Evolutionary conservation across 1,140 invertebrate genomes (phyloP), one percentile per base, ranked within the genome.

Genomic region (Lepidurus couesii): DNA sequence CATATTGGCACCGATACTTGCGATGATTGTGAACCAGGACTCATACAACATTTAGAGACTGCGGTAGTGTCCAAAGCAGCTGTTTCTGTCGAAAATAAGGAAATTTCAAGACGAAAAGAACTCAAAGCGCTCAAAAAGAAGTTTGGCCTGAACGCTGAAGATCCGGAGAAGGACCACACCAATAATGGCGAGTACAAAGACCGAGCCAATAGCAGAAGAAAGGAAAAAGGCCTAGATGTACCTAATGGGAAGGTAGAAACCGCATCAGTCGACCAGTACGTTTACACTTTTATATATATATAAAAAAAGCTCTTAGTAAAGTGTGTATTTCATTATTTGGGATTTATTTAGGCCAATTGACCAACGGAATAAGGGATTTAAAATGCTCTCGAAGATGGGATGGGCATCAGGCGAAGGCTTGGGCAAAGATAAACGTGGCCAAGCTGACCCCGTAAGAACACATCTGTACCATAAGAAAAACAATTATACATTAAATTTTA

Each of bases 341-440:
- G 0, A 13, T 65, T 65, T 82, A 74, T 85, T 81, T 79, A 95
- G 93, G 82, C 90, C 89, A 34, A 92, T 96, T 82, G 84, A 90
- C 21, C 86, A 90, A 26, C 88, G 91, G 44, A 97, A 96, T 83
- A 94, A 93, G 86, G 95, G 96, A 0, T 97, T 95, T 84, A 92
- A 95, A 86, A 84, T 97, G 84, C 84, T 97, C 47, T 86, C 91
- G 76, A 96, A 96, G 86, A 93, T 97, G 91, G 95, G 95, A 16
- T 97, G 95, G 95, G 90, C 89, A n/a, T 91, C 93, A 85, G 95
- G 95, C 77, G 88, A 93, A 81, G 88, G 91, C 0, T 86, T 98
- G 74, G 95, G 95, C 13, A 95, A 93, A 85, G 75, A 74, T 8
- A 75, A 79, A 34, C 87, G 88, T 82, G 94, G 93, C 10, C 87